Evolutionary conservation across 2,797 vertebrate species (phyloP), one percentile per base, ranked within the genome.

Genomic region (Botia kubotai): DNA sequence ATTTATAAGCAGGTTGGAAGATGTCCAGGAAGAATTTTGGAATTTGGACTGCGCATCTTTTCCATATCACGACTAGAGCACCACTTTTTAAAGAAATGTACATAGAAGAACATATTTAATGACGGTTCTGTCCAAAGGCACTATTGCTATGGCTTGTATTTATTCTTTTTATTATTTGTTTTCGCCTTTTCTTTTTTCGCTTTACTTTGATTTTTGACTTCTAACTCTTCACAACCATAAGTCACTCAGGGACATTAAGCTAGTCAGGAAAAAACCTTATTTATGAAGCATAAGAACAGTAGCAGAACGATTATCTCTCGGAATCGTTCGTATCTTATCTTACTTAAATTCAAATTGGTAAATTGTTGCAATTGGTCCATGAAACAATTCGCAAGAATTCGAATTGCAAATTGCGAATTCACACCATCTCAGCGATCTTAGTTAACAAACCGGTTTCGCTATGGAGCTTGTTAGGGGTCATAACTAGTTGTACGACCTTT

Each of bases 191-290:
- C 19, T 33, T 26, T 17, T 8, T 79, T 67, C 33, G 4, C 4
- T 50, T 55, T 66, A 57, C 2, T 8, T 33, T 84, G 75, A 58
- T 39, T 83, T 75, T 69, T 69, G 62, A 70, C 68, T 33, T 33
- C 33, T 33, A 33, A 33, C 55, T 79, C 55, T 68, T 79, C 75
- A 71, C 71, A 63, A 62, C 74, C 82, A 57, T 69, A 65, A 67
- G 80, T 88, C 87, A 85, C 86, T 87, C 85, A 88, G 86, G 88
- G 86, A 88, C 82, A 78, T 74, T 77, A 75, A 84, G 84, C 88
- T 82, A 69, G 79, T 85, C 82, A 83, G 84, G 83, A 80, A 81
- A 26, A 26, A 26, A 26, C 23, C 23, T 26, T 33, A 33, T 33
- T 33, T 33, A 33, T 33, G 33, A 33, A 33, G 33, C 33, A 33